phyloP scores from a whole-genome alignment of 2,888 invertebrate species.

The Steinernema scapterisci region DNA sequence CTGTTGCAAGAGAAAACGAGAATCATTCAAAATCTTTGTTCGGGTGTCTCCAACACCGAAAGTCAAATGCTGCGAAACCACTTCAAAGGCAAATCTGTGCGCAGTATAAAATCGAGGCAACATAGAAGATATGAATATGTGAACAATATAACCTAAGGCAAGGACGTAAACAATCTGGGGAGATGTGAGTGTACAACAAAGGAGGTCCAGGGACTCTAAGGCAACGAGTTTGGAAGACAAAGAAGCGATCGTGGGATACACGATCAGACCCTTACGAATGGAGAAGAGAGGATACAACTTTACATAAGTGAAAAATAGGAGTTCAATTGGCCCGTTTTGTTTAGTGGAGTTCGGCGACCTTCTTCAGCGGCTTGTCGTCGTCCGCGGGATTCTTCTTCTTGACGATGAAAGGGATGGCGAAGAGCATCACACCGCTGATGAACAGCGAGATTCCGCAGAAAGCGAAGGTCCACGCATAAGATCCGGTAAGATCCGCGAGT shows the following conservation, averaged over 20 bases:
- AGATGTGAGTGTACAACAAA: constrained; percentile 28
- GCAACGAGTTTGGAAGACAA: not conserved
- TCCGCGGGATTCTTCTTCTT: constrained; percentile 29
- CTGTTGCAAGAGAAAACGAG: not conserved
- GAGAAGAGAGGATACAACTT: not conserved
- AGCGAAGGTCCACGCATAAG: constrained; percentile 86
- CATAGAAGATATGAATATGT: not conserved
- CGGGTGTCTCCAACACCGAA: not conserved
- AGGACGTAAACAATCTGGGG: not conserved
- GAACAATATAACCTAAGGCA: not conserved
- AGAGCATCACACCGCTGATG: constrained; percentile 61
- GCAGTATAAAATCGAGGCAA: constrained; percentile 12
- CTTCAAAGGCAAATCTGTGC: constrained; percentile 16
- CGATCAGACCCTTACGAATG: constrained; percentile 1
- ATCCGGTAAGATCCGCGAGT: constrained; percentile 78
- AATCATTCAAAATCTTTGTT: constrained; percentile 6
- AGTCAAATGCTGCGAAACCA: not conserved
- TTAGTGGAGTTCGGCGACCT: constrained; percentile 12
- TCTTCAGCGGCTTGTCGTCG: not conserved
- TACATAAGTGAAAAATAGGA: constrained; percentile 21
- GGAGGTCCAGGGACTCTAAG: constrained; percentile 2
- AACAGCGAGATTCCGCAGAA: constrained; percentile 76
- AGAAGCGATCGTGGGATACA: not conserved
- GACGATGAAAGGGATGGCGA: constrained; percentile 57
- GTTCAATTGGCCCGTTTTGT: not conserved